A percentile compares a stretch with the other conserved stretches of the same genome.
Conservation (phyloP, 1,140 invertebrate genomes). For the Tetramorium alpestre region DNA sequence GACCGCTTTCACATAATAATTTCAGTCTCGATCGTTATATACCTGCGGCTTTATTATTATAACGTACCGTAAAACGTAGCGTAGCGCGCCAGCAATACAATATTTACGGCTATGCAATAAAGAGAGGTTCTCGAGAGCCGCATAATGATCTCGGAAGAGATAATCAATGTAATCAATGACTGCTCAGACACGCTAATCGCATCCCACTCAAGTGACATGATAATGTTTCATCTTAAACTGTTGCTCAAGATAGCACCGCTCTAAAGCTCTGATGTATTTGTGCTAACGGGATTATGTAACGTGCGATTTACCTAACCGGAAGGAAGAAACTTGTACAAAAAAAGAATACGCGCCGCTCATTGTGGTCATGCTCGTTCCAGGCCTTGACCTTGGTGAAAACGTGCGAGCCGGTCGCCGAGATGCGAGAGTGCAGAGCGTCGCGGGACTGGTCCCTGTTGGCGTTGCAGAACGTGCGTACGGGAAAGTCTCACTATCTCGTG, state of each 20-base stretch:
- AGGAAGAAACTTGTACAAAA: conserved; percentile 18
- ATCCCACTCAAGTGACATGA: background rate
- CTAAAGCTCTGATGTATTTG: background rate
- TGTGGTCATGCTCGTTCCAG: conserved; percentile 81
- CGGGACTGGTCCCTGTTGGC: conserved; percentile 97
- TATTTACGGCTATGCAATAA: background rate
- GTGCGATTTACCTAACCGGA: background rate
- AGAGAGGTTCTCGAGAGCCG: background rate
- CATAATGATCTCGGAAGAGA: background rate
- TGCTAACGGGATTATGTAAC: conserved; percentile 8
- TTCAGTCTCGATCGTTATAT: conserved; percentile 27
- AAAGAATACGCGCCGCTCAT: background rate
- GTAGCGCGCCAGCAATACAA: background rate
- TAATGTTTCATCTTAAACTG: conserved; percentile 19
- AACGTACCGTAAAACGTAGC: conserved; percentile 21
- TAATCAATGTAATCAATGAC: conserved; percentile 36
- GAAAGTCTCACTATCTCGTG: conserved; percentile 97
- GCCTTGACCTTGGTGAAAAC: conserved; percentile 96
- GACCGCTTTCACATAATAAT: background rate
- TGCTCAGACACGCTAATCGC: background rate
- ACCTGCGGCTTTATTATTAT: conserved; percentile 24
- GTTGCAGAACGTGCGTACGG: conserved; percentile 95
- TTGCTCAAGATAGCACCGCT: background rate
- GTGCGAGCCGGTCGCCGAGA: conserved; percentile 95
- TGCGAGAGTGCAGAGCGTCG: conserved; percentile 94